Base-by-base conservation (phyloP, 2,888 invertebrate genomes). In the Tiliacea aurago region DNA sequence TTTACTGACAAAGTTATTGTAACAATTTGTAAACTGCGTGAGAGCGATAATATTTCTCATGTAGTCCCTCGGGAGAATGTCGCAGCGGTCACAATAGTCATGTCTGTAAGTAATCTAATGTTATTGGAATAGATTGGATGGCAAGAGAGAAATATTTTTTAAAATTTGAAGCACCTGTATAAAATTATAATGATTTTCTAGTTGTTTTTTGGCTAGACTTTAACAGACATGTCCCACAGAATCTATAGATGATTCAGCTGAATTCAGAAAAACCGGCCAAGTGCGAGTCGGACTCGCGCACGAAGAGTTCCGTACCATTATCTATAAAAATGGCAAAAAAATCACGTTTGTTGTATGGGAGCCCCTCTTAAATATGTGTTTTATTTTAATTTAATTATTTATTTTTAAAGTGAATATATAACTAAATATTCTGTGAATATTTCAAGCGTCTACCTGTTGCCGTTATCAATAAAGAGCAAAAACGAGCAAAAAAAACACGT, bases 71-170 rank as follows among this genome's bases (percentile, higher is more conserved):
- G 28, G 10, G 20, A 43, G n/a, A 55, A 37, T 49, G 41, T 4
- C 13, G 43, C 20, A 41, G 11, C 5, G n/a, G 20, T 62, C 51
- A 66, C n/a, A 43, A 49, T 20, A 33, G 43, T 28, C 20, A 51
- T 28, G 58, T 61, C 20, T 47, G 18, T 41, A 55, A 65, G 51
- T 51, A 53, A 82, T 82, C n/a, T 58, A 49, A 65, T 65, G 69
- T 69, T 78, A 56, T 33, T 68, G 37, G n/a, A 65, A 49, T 49
- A 37, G 47, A 69, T 66, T 37, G 37, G 9, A 49, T 49, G 70
- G 7, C 23, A 28, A 28, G 43, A 65, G 49, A 51, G 37, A n/a
- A 70, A 55, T 2, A 41, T 41, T 47, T 6, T 49, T 72, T 45
- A 2, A 28, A n/a, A 47, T 15, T 28, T 61, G 7, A 66, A 58